phyloP scores from a whole-genome alignment of 2,888 invertebrate genomes.

The Conomelus anceps region DNA sequence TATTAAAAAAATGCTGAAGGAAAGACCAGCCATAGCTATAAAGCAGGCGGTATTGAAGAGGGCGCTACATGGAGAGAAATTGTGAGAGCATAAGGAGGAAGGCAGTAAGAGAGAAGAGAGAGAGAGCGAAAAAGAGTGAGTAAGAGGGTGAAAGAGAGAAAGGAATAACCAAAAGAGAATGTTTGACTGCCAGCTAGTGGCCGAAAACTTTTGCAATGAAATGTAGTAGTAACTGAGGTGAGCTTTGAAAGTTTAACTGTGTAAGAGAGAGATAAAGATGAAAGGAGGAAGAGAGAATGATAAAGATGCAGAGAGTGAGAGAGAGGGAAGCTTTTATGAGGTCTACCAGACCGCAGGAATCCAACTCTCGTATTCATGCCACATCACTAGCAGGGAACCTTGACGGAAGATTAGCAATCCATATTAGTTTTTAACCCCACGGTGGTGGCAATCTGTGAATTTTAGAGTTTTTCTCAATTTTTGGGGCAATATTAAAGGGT shows the following conservation, averaged over 20 bases:
- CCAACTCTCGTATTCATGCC: background rate
- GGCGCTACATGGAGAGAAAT: background rate
- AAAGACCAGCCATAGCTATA: no score
- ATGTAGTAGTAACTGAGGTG: background rate
- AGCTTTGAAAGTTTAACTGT: background rate
- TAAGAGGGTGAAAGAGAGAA: background rate
- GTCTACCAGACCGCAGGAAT: background rate
- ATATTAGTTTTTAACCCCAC: background rate
- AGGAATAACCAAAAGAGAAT: background rate
- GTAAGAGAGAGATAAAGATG: background rate
- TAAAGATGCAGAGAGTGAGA: background rate
- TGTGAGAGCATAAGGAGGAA: background rate
- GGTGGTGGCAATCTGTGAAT: no score
- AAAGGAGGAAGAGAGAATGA: background rate
- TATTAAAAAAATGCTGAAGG: no score
- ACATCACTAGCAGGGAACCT: background rate
- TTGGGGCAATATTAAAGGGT: no score
- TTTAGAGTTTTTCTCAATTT: no score
- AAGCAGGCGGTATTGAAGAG: no score
- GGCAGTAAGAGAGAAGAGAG: background rate
- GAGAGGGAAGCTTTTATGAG: background rate
- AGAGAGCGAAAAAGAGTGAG: background rate
- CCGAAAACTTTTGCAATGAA: background rate
- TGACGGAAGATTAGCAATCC: background rate
- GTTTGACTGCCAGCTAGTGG: background rate